Evolutionary conservation across 2,113 vertebrate species (phyloP), one percentile per base, ranked within the genome.

Genomic region (Gavialis gangeticus): DNA sequence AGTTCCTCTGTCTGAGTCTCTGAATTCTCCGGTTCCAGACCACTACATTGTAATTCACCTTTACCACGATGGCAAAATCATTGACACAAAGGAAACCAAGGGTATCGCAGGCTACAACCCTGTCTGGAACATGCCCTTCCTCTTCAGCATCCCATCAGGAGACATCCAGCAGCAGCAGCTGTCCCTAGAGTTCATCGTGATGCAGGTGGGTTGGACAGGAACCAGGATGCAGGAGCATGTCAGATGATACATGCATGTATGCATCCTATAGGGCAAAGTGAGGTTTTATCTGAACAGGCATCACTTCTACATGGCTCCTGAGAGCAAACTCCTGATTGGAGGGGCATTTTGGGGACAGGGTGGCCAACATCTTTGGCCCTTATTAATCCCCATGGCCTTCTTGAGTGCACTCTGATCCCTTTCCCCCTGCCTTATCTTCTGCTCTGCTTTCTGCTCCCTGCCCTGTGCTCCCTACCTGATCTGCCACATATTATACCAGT

Each of bases 71-170:
- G 97, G 98, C 7, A 96, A 87, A 5, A 22, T 98, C 19, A 94
- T 98, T 1, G 95, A 96, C 71, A 98, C 97, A 56, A 98, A 98
- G 92, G 98, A 98, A 96, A 99, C 98, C 62, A 98, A 98, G 95
- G 90, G 97, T 1, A 57, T 94, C 4, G 92, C 96, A 0, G 96
- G 98, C 37, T 95, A 91, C 62, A 98, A 97, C 73, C 98, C 98
- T 0, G 90, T 98, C 75, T 99, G 98, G 99, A 99, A 99, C 10
- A 89, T 94, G 4, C 98, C 98, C 1, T 99, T 99, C 92, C 97
- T 99, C 56, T 99, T 99, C 91, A 98, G 92, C 58, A 22, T 98
- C 34, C 98, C 98, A 0, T 1, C 97, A 0, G 98, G 98, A 66
- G 98, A 98, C 94, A 96, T 98, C 94, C 92, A 94, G 79, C 88